These are phyloP conservation scores for Danaus chrysippus DNA, from an alignment of 2,888 invertebrate genomes.

Conservation along the genomic window DNA sequence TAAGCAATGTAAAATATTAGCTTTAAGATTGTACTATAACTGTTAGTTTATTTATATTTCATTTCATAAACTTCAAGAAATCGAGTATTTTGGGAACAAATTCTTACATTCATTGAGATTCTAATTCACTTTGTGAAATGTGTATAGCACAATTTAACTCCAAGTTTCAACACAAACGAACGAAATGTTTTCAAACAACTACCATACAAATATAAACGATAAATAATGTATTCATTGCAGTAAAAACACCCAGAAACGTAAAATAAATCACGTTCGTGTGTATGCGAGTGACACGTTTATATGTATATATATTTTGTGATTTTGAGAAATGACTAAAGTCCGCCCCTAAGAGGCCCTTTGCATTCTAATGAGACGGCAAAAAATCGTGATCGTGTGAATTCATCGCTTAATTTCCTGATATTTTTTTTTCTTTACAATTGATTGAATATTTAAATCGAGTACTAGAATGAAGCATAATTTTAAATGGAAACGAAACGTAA, in stretches of 20 bases:
- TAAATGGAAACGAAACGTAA: too few relatives aligned
- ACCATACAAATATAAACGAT: conserved; percentile 23
- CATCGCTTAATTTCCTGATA: neutral
- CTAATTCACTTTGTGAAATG: too few relatives aligned
- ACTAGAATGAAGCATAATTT: too few relatives aligned
- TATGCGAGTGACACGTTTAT: conserved; percentile 27
- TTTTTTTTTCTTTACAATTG: too few relatives aligned
- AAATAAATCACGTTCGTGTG: conserved; percentile 25
- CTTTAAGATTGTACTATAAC: too few relatives aligned
- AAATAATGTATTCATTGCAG: conserved; percentile 31
- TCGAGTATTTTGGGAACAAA: too few relatives aligned
- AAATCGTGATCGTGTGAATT: neutral
- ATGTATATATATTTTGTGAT: conserved; percentile 40
- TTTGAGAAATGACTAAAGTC: conserved; percentile 54
- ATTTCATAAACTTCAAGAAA: too few relatives aligned
- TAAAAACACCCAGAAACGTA: conserved; percentile 18
- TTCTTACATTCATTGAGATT: too few relatives aligned
- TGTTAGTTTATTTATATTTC: too few relatives aligned
- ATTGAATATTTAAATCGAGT: too few relatives aligned
- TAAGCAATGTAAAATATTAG: too few relatives aligned
- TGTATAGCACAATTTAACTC: neutral
- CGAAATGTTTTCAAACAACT: neutral
- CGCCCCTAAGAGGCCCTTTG: conserved; percentile 12
- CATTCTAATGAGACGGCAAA: neutral
- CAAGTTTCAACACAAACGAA: neutral